A percentile compares a stretch with the other conserved stretches of the same genome.
Conservation (phyloP, 2,888 invertebrate species). For the Drosophila maculinotata region DNA sequence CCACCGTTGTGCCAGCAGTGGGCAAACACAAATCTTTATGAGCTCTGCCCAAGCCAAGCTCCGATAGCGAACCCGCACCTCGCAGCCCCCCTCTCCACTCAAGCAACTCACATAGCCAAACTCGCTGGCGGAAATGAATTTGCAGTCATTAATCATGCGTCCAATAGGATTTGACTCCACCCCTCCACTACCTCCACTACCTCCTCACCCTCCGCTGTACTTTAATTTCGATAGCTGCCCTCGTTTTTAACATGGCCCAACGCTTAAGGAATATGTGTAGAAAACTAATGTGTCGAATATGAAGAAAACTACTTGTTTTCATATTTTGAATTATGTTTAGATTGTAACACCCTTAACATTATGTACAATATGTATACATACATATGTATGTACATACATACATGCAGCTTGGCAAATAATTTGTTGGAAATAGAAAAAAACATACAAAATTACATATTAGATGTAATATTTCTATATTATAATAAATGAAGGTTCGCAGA, state of each 20-base stretch:
- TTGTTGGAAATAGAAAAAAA: too few species aligned
- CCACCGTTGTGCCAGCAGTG: slow-evolving; percentile 33
- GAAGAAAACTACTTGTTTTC: background rate
- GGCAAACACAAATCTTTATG: slow-evolving; percentile 59
- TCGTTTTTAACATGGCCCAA: background rate
- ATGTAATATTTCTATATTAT: too few species aligned
- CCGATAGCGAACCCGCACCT: background rate
- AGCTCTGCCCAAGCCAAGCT: slow-evolving; percentile 23
- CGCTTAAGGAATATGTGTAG: background rate
- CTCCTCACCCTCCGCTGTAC: slow-evolving; percentile 1
- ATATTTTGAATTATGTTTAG: too few species aligned
- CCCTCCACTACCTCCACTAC: background rate
- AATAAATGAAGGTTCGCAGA: too few species aligned
- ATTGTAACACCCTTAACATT: too few species aligned
- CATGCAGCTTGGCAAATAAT: too few species aligned
- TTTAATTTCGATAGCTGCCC: slow-evolving; percentile 11
- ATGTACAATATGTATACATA: too few species aligned
- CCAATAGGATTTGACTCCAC: slow-evolving; percentile 67
- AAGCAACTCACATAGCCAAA: slow-evolving; percentile 7
- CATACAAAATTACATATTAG: too few species aligned
- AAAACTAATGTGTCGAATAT: slow-evolving; percentile 8
- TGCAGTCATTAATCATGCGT: slow-evolving; percentile 78
- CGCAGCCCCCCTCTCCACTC: background rate
- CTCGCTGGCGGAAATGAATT: slow-evolving; percentile 75
- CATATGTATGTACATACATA: too few species aligned